Base-by-base conservation (phyloP, 2,113 vertebrate species). In the Bubo bubo region DNA sequence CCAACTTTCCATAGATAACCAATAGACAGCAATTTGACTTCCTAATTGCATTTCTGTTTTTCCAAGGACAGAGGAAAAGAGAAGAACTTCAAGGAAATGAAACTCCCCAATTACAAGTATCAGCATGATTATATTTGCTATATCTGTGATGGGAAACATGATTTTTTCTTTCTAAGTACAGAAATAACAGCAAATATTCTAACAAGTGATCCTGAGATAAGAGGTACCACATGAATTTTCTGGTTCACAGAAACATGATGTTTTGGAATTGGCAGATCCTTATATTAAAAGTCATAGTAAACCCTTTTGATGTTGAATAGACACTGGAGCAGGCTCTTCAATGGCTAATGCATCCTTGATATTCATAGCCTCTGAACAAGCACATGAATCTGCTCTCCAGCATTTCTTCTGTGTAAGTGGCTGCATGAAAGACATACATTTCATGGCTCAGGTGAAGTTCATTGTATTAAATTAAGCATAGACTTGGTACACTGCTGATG, bases 21-120 rank as follows among this genome's bases (percentile, higher is more conserved):
- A 39, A 76, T 66, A 77, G 71, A 71, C 59, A 92, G 73, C 2
- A 0, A 68, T 91, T 73, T 87, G 88, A 95, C 93, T 97, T 97
- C 95, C 96, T 70, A 86, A 79, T 35, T 94, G 77, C 21, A 93
- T 95, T 95, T 96, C 96, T 97, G 77, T 94, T 97, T 97, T 88
- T 66, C 71, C 80, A 95, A 88, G 62, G 62, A 37, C 71, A 86
- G 45, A 43, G 10, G 79, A 91, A 91, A 92, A 92, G 86, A 93
- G 73, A 92, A 95, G 82, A 86, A 50, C 17, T 82, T 94, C 94
- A 66, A 93, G 95, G 97, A 97, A 97, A 94, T 70, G 95, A 97
- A 97, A 97, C 95, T 96, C 37, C 52, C 24, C 21, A 18, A 17
- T 47, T 19, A 35, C 66, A 94, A 86, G 70, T 66, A 95, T 97